Conservation (phyloP, 2,113 vertebrate species). For the Phaethon lepturus region DNA sequence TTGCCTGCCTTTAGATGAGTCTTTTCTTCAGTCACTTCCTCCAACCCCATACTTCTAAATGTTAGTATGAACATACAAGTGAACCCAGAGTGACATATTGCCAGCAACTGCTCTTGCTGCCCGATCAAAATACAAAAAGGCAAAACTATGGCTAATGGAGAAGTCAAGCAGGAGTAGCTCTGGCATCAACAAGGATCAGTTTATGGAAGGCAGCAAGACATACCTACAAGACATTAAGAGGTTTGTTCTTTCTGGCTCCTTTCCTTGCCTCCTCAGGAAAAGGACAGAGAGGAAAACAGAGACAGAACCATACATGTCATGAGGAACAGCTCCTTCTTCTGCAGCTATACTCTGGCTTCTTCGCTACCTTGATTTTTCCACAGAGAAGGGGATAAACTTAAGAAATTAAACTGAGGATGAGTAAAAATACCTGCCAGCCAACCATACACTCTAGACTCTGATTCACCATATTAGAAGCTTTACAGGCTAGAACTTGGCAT, state of each 20-base stretch:
- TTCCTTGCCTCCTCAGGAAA: neutral
- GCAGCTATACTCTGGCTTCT: neutral
- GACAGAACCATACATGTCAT: accelerated
- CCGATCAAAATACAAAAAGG: neutral
- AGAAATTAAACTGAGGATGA: neutral
- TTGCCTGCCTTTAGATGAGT: neutral
- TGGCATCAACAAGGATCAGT: neutral
- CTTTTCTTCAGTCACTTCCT: neutral
- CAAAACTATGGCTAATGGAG: neutral
- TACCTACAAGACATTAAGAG: neutral
- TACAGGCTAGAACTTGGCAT: neutral
- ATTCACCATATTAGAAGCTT: neutral
- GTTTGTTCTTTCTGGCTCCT: neutral
- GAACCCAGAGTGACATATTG: neutral
- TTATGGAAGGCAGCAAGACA: neutral
- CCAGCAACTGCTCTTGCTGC: neutral
- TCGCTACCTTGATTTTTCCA: neutral
- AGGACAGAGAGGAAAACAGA: neutral
- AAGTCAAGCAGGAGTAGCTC: neutral
- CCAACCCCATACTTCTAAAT: neutral
- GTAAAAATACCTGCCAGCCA: neutral
- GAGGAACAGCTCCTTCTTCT: neutral
- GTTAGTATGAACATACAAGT: neutral
- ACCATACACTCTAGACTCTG: neutral
- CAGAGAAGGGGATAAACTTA: neutral